Conservation (phyloP, 2,113 vertebrate genomes). For the Sus scrofa region T2T-Sscrofa CM000824.6:137301501-137302000, state of each 20-base stretch:
- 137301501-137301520: constrained; percentile 67
- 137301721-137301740: not conserved
- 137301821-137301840: constrained; percentile 4
- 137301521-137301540: constrained; percentile 78
- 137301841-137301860: not conserved
- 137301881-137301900: not conserved
- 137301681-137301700: not conserved
- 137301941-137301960: not conserved
- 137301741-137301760: not conserved
- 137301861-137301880: not conserved
- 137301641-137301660: constrained; percentile 65
- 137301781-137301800: constrained; percentile 27
- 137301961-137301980: not conserved
- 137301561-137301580: constrained; percentile 82
- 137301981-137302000: not conserved
- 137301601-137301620: constrained; percentile 75
- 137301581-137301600: constrained; percentile 82
- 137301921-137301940: not conserved
- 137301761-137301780: not conserved
- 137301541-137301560: constrained; percentile 76
- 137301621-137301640: constrained; percentile 74
- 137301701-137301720: not conserved
- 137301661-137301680: constrained; percentile 17
- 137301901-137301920: not conserved
- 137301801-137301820: not conserved